phyloP scores from a whole-genome alignment of 37 sponge, comb jelly and placozoan species.

The Lycopodina hypogea region DNA sequence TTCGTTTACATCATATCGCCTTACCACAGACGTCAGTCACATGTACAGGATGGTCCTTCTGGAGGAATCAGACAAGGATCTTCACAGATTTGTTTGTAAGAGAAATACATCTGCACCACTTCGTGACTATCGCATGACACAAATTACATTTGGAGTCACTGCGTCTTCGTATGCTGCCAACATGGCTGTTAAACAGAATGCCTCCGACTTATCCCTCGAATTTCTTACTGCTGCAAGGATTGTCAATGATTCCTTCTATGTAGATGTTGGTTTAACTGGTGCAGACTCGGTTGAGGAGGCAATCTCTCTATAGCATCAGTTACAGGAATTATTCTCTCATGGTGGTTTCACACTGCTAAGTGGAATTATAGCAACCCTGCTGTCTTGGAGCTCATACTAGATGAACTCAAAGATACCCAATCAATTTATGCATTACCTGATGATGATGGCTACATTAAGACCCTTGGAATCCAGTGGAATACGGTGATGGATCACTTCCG shows the following conservation, averaged over 20 bases:
- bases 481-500: constrained; percentile 15
- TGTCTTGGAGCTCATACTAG: constrained; percentile 11
- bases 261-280: too few species aligned
- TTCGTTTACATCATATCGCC: constrained; percentile 31
- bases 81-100: constrained; percentile 29
- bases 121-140: constrained; percentile 24
- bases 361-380: constrained; percentile 24
- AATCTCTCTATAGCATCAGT: constrained; percentile 6
- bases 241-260: constrained; percentile 30
- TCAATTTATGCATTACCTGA: constrained; percentile 26
- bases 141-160: constrained; percentile 18
- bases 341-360: constrained; percentile 13
- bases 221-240: constrained; percentile 13
- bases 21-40: constrained; percentile 25
- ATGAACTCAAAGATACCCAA: too few species aligned
- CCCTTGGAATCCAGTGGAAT: constrained; percentile 36
- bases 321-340: constrained; percentile 14
- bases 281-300: constrained; percentile 7
- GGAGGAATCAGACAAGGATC: constrained; percentile 11
- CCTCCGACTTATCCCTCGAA: constrained; percentile 11
- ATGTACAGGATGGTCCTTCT: constrained; percentile 29
- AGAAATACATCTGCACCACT: not conserved
- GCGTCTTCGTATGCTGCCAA: constrained; percentile 24
- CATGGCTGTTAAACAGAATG: constrained; percentile 33
- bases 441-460: constrained; percentile 27